phyloP scores from a whole-genome alignment of 2,797 vertebrate species.

The Sebastes jordani region DNA sequence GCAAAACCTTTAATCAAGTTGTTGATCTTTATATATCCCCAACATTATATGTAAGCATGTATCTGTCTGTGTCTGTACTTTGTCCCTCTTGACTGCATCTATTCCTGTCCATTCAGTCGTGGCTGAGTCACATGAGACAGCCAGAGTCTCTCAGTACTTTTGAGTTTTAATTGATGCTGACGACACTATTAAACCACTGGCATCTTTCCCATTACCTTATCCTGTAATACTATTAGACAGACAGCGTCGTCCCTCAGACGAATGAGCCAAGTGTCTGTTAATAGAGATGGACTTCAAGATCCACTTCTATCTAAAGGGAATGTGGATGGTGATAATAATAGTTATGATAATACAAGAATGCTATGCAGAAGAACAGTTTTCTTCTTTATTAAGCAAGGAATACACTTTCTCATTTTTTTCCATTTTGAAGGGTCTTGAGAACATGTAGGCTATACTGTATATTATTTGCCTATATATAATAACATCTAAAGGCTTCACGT shows the following conservation, averaged over 20 bases:
- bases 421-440: background rate
- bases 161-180: constrained; percentile 58
- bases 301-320: background rate
- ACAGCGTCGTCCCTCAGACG: constrained; percentile 5
- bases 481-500: background rate
- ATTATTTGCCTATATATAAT: background rate
- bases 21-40: background rate
- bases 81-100: constrained; percentile 11
- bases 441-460: background rate
- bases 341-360: background rate
- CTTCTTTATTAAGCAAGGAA: background rate
- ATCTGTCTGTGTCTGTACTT: background rate
- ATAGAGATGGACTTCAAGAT: background rate
- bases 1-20: background rate
- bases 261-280: constrained; percentile 15
- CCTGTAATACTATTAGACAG: constrained; percentile 59
- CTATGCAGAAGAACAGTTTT: background rate
- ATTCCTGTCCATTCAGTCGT: constrained; percentile 21
- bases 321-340: background rate
- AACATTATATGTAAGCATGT: background rate
- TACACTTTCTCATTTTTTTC: background rate
- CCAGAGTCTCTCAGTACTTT: constrained; percentile 17
- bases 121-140: constrained; percentile 10
- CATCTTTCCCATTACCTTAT: constrained; percentile 51
- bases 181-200: constrained; percentile 46